These are phyloP conservation scores for Hippocampus zosterae DNA, from an alignment of 2,113 vertebrate genomes.

Conservation along the genomic window DNA sequence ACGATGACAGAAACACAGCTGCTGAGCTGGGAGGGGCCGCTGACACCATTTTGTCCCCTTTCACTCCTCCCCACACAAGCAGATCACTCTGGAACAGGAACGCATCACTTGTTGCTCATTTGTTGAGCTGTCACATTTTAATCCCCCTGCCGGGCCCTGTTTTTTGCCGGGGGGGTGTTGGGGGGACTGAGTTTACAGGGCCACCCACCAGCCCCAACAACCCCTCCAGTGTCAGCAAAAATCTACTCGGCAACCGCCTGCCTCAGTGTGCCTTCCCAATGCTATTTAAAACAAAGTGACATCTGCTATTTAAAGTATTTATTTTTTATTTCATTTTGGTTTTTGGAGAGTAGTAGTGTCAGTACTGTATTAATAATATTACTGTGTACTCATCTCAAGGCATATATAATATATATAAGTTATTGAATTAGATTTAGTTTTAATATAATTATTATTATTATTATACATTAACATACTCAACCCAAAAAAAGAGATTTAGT, in stretches of 20 bases:
- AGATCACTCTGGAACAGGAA: constrained; percentile 91
- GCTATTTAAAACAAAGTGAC: constrained; percentile 84
- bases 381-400: constrained; percentile 99
- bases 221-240: constrained; percentile 85
- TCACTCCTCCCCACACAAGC: constrained; percentile 76
- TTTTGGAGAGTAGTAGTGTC: constrained; percentile 92
- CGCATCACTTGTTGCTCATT: constrained; percentile 88
- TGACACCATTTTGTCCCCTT: constrained; percentile 44
- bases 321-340: constrained; percentile 86
- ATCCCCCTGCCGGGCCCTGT: constrained; percentile 81
- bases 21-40: constrained; percentile 26
- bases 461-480: constrained; percentile 95
- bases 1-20: constrained; percentile 66
- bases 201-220: constrained; percentile 21
- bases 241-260: constrained; percentile 44
- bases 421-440: constrained; percentile 89
- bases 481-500: constrained; percentile 64
- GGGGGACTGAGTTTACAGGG: constrained; percentile 81
- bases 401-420: constrained; percentile 93
- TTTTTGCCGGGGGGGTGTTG: background rate
- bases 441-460: constrained; percentile 85
- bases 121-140: constrained; percentile 97
- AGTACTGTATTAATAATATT: constrained; percentile 91
- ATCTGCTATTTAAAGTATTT: constrained; percentile 89
- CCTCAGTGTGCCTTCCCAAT: constrained; percentile 91